Evolutionary conservation across 2,797 vertebrate species (phyloP).

Genomic region (Poecilia gillii): DNA sequence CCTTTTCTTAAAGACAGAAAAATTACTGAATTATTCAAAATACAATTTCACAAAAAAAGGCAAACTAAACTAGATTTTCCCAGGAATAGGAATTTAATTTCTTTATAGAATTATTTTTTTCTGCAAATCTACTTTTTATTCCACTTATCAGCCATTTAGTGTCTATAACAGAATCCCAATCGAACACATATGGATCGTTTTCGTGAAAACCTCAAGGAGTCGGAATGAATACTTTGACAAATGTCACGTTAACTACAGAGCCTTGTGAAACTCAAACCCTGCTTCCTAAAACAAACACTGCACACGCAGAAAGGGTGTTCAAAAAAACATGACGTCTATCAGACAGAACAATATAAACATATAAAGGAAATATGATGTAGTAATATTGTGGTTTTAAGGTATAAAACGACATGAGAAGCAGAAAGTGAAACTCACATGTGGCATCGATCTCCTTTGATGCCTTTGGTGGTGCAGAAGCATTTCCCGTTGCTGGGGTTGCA

Average conservation of each 20-base stretch:
- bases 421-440: constrained; percentile 88
- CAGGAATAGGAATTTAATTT: no score
- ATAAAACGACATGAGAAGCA: background rate
- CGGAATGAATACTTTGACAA: background rate
- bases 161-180: background rate
- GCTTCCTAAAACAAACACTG: background rate
- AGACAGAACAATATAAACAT: background rate
- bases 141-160: background rate
- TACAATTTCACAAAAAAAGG: no score
- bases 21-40: no score
- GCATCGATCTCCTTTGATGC: constrained; percentile 97
- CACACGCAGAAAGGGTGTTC: background rate
- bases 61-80: no score
- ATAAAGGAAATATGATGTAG: background rate
- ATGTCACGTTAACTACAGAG: background rate
- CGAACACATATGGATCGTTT: background rate
- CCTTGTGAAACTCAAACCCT: background rate
- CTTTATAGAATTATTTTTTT: no score
- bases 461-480: constrained; percentile 98
- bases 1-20: no score
- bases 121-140: background rate
- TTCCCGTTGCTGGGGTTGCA: constrained; percentile 95
- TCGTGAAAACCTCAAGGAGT: background rate
- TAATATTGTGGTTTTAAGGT: background rate
- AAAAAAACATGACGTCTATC: background rate